Base-by-base conservation (phyloP, 2,888 invertebrate species). In the Dryobotodes eremita region DNA sequence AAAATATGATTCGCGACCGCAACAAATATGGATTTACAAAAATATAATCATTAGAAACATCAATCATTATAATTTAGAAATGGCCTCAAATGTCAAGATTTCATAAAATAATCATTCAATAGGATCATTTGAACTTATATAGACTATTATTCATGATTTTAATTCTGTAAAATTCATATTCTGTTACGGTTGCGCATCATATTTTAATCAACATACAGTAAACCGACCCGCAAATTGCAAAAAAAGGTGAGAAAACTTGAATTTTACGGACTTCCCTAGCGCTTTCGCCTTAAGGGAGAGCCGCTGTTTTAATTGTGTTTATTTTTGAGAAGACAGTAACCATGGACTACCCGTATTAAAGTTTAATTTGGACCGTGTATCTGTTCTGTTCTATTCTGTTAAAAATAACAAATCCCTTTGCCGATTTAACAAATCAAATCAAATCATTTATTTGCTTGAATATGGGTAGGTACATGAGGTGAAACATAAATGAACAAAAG, bases 271-370 rank as follows among this genome's bases (percentile, higher is more conserved):
- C 17, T 59, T 59, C 26, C 17, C 66, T 26, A 10, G n/a, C 26
- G 66, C 46, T 66, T 17, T 17, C n/a, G 46, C 50, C 11, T 69
- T 64, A 62, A 72, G 66, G n/a, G 62, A 72, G 62, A 53, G 66
- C n/a, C 36, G 23, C 50, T 70, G 57, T 85, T 65, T 71, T 74
- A 78, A 82, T 72, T 83, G 71, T 83, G 71, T 82, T 82, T 83
- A 69, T 82, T 72, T 83, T 82, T 75, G 80, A 75, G 68, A 62
- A 75, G 55, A 36, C 48, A 48, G 66, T 79, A 42, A 62, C 36
- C 48, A n/a, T n/a, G 15, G n/a, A 13, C 3, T 7, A 23, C n/a
- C 75, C 66, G 17, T 61, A 62, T 61, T 26, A 57, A 80, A 68
- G 6, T 80, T 81, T 81, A 61, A 79, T 79, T 57, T 59, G 6